Conservation (phyloP, 2,113 vertebrate genomes). For the Engraulis encrasicolus region DNA sequence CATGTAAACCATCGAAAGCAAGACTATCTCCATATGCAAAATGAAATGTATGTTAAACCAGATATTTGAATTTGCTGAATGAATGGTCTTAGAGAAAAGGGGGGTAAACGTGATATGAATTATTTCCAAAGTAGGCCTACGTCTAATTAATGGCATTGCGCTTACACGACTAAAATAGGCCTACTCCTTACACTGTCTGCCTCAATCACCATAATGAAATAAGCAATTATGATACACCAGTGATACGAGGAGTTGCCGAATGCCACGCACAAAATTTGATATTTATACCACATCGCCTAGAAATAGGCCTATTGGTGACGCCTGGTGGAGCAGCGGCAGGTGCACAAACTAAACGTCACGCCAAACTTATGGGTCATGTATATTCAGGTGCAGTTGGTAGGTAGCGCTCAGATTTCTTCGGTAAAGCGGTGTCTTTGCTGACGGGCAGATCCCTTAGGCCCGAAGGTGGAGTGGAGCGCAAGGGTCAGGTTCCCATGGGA, state of each 20-base stretch:
- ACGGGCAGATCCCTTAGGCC: conserved; percentile 66
- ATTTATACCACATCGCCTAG: background rate
- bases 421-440: conserved; percentile 59
- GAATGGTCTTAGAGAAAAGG: no score
- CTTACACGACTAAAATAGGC: no score
- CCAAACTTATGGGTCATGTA: background rate
- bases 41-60: no score
- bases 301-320: background rate
- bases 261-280: background rate
- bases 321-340: background rate
- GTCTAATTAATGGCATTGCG: no score
- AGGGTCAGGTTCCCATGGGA: conserved; percentile 60
- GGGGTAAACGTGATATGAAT: no score
- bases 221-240: no score
- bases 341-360: background rate
- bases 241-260: background rate
- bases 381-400: background rate
- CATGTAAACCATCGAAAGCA: no score
- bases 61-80: no score
- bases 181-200: no score
- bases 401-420: conserved; percentile 25
- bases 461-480: conserved; percentile 75
- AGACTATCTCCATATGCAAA: no score
- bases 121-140: no score
- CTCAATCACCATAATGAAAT: no score